These are phyloP conservation scores for Platycnemis pennipes DNA, from an alignment of 2,888 invertebrate genomes.

Conservation along the genomic window DNA sequence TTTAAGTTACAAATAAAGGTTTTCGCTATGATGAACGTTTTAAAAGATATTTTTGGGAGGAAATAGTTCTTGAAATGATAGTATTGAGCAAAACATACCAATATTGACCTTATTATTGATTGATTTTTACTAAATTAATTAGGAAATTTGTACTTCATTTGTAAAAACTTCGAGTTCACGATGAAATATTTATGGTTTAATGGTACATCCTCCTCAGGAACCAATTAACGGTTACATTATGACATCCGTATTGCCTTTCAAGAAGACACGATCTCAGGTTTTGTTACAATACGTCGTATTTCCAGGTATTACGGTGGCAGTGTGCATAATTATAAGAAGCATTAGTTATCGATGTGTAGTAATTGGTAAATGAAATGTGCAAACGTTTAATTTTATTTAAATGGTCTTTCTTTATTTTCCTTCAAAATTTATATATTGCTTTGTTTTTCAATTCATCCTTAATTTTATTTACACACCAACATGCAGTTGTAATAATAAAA, in stretches of 20 bases:
- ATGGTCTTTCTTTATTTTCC: conserved; percentile 19
- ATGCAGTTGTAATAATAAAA: conserved; percentile 42
- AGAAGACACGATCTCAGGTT: not conserved
- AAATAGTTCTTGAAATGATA: not conserved
- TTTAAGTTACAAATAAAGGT: not conserved
- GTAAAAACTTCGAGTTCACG: not conserved
- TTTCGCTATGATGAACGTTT: not conserved
- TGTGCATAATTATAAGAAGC: not conserved
- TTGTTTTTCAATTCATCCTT: conserved; percentile 33
- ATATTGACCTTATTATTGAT: not conserved
- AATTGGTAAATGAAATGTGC: conserved; percentile 35
- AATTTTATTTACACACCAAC: conserved; percentile 48
- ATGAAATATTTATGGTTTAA: not conserved
- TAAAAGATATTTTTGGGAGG: not conserved
- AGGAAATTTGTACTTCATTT: not conserved
- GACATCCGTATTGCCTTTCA: not conserved
- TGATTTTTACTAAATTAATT: not conserved
- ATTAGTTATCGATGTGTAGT: conserved; percentile 5
- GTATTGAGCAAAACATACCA: not conserved
- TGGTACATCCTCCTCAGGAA: not conserved
- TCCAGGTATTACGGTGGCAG: conserved; percentile 5
- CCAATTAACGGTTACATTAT: not conserved
- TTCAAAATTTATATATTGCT: conserved; percentile 36
- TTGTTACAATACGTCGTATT: not conserved
- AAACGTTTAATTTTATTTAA: conserved; percentile 49